phyloP scores from a whole-genome alignment of 1,140 invertebrate species.

The Oedothorax gibbosus region DNA sequence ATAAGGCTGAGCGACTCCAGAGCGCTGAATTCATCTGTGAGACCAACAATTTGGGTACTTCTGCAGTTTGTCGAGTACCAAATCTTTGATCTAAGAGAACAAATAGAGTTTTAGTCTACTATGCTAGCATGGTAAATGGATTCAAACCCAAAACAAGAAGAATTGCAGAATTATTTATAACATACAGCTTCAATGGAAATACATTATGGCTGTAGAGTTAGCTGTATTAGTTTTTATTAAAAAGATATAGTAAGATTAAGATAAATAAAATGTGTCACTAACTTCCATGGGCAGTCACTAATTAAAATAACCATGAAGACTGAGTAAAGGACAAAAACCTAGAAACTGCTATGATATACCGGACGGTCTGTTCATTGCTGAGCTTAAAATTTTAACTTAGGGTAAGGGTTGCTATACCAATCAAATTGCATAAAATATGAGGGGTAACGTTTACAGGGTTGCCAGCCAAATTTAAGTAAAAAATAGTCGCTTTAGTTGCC shows the following conservation, averaged over 20 bases:
- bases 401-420: no score
- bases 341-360: no score
- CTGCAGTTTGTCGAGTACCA: constrained; percentile 97
- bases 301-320: no score
- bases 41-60: constrained; percentile 89
- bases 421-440: no score
- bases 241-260: no score
- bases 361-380: no score
- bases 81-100: constrained; percentile 85
- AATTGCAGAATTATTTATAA: neutral
- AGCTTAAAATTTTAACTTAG: no score
- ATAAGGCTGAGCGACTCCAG: constrained; percentile 92
- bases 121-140: neutral
- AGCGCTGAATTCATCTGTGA: constrained; percentile 91
- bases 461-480: no score
- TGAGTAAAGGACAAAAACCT: no score
- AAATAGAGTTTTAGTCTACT: constrained; percentile 1
- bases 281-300: no score
- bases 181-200: neutral
- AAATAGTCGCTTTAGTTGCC: no score
- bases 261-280: neutral
- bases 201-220: neutral
- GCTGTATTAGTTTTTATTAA: neutral
- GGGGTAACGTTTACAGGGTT: no score
- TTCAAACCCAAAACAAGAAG: neutral